Evolutionary conservation across 1,140 invertebrate species (phyloP).

Genomic region (Tyrophagus putrescentiae): DNA sequence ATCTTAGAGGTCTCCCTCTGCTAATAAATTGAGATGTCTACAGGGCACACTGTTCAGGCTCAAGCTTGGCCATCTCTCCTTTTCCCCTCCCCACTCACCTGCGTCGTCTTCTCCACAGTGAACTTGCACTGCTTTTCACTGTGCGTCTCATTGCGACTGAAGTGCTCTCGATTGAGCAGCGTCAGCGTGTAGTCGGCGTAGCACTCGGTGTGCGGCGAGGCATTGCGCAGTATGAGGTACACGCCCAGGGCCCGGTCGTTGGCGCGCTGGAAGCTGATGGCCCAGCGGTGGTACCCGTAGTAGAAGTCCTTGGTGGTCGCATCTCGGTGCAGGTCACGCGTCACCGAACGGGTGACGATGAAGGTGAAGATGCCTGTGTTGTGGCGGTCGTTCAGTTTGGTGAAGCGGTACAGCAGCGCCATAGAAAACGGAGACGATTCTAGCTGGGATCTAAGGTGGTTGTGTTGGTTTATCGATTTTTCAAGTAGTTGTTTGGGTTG

Average conservation of each 20-base stretch:
- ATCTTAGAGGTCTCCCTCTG: no score
- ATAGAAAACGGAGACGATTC: constrained; percentile 41
- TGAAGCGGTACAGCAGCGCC: constrained; percentile 68
- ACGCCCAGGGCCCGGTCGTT: constrained; percentile 61
- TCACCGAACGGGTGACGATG: constrained; percentile 60
- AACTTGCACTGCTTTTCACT: constrained; percentile 51
- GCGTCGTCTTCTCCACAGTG: constrained; percentile 6
- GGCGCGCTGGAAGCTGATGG: constrained; percentile 59
- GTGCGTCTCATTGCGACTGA: constrained; percentile 65
- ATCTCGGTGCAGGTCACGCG: constrained; percentile 58
- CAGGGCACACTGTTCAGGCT: no score
- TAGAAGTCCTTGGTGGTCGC: constrained; percentile 68
- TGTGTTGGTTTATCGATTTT: background rate
- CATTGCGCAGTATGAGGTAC: constrained; percentile 54
- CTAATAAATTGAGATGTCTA: no score
- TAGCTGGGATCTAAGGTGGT: no score
- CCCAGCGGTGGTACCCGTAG: constrained; percentile 71
- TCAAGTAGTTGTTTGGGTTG: background rate
- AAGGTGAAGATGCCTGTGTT: constrained; percentile 55
- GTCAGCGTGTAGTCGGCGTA: constrained; percentile 75
- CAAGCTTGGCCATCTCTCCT: background rate
- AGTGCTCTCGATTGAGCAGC: constrained; percentile 65
- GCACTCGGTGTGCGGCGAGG: constrained; percentile 37
- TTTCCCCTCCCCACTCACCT: constrained; percentile 15
- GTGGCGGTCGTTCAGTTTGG: constrained; percentile 62